Evolutionary conservation across 2,888 invertebrate genomes (phyloP), one percentile per base, ranked within the genome.

Genomic region (Xestia xanthographa): DNA sequence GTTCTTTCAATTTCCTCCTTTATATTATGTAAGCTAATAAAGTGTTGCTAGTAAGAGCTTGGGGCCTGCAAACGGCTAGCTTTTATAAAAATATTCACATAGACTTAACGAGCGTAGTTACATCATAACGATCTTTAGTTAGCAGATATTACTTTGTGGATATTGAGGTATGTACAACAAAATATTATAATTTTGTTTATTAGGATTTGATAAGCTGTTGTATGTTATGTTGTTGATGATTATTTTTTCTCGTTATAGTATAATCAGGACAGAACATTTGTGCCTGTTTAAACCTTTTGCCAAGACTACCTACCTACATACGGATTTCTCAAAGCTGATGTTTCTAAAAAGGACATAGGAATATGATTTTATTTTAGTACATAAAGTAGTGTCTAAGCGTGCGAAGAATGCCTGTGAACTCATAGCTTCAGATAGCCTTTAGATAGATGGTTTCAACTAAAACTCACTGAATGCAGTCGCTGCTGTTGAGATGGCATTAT

Each of bases 1-100:
- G 48, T 66, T 69, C 82, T 69, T 82, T 82, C 83, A 77, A 86
- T 83, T 77, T 77, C 43, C 68, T 53, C 20, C 56, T 38, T 56
- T 53, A 62, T 34, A 82, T 62, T 45, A 82, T 60, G 65, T 41
- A 60, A 56, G 43, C 63, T 75, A 80, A 80, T 80, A 56, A 66
- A 72, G 48, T 71, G 26, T 60, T 60, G 66, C 41, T 67, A n/a
- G 34, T 34, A n/a, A 43, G 68, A 83, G 62, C 66, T 48, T 56
- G 22, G 29, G 22, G 56, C 34, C 69, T 71, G 66, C 14, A n/a
- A 20, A 29, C 53, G 38, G n/a, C 58, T 67, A n/a, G 67, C 56
- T 11, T 56, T 79, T 43, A 60, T 14, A 63, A 14, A 14, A 41
- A 63, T 63, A 67, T 79, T 68, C 14, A 34, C 43, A 48, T 34